Evolutionary conservation across 2,888 invertebrate species (phyloP), one percentile per base, ranked within the genome.

Genomic region (Ernsta delagoae): DNA sequence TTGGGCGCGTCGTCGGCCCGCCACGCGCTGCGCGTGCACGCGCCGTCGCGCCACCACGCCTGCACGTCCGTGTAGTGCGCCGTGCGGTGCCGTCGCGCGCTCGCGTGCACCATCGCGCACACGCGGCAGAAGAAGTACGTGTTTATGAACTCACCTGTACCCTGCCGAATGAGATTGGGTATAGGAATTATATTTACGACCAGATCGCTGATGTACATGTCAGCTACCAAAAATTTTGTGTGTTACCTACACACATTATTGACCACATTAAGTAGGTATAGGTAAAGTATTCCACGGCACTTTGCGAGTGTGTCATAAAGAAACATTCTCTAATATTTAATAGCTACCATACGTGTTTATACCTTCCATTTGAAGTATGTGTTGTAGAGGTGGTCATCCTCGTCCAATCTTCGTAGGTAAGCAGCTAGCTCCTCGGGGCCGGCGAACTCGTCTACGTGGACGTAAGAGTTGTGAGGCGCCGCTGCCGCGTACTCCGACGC

Each of bases 381-480:
- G 88, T 99, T 99, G 88, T 99, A 99, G 1, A 98, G 94, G 56
- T 96, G 95, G 83, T 98, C 98, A 86, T 99, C 97, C 74, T 95
- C 94, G 85, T 98, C 98, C 69, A 99, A 94, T 63, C 96, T 95
- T 73, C 96, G 95, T 67, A 99, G 94, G 89, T 98, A 99, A 41
- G 96, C 95, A 48, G 99, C 99, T 73, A 99, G 93, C 76, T 97
- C 97, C 79, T 96, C 96, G 0, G 99, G 97, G 31, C 97, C 96
- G 41, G 96, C 95, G 85, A 99, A 99, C 87, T 99, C 98, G 83
- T 99, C 99, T 31, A 99, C 98, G 89, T 99, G 99, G 71, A 99
- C 97, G 91, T 97, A 99, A 4, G 98, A 98, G 78, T 97, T 96
- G 83, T 97, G 96, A 0, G 99, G 99, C 3, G 99, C 97, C 75